Evolutionary conservation across 2,888 invertebrate species (phyloP), one percentile per base, ranked within the genome.

Genomic region (Tillus elongatus): DNA sequence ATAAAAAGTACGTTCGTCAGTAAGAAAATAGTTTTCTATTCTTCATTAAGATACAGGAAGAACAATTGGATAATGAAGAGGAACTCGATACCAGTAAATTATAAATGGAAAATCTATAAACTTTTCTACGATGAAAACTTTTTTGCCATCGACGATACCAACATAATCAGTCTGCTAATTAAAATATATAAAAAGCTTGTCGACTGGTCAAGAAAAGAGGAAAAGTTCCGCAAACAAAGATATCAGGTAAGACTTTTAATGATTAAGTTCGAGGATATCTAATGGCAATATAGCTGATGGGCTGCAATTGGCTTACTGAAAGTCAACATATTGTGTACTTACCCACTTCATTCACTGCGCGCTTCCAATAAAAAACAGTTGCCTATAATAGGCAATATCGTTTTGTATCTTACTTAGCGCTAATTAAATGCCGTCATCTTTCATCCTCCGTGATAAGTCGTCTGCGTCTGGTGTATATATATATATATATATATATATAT

Each of bases 51-150:
- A 8, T 52, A 53, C 24, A 14, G 30, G 12, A 42, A 41, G n/a
- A 37, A 43, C n/a, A 37, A 43, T 28, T 56, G 56, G 56, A 33
- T 44, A n/a, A 33, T 54, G 10, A 42, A 40, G 13, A 35, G 51
- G 14, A 46, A 52, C 42, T 45, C 52, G 2, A 33, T 54, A 11
- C 56, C 56, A 2, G 37, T 14, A 1, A 43, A 45, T 40, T 50
- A 39, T 8, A 47, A 43, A 27, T 6, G 4, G 33, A 36, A 14
- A 13, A 38, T 49, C 4, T 45, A 43, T 24, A 39, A 33, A 2
- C 13, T 47, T 4, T 51, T 46, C 40, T 39, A 40, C 8, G 35
- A 35, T 13, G 36, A 45, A 6, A 31, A 40, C 2, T 37, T 19
- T 12, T 47, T 47, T 29, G 36, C 41, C n/a, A 29, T 44, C 4